Percentiles rank a stretch among this genome's conserved stretches.
Evolutionary conservation across 2,797 vertebrate species (phyloP).

Genomic region (Dendrocincla tyrannina): DNA sequence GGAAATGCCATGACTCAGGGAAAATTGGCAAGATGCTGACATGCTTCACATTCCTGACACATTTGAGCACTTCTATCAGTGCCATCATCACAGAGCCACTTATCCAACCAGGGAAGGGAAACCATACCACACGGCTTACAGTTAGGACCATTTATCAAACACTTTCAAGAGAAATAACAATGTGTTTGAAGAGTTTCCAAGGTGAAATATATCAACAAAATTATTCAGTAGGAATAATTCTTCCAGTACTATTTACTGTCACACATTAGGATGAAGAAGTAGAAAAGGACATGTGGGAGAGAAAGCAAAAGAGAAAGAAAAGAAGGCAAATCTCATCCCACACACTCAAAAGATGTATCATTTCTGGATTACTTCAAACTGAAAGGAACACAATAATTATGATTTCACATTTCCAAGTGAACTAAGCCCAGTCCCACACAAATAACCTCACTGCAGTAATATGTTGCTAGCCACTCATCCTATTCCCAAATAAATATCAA

Average conservation of each 20-base stretch:
- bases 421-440: background rate
- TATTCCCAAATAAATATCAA: background rate
- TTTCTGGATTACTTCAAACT: constrained; percentile 21
- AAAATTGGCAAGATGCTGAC: background rate
- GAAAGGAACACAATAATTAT: constrained; percentile 41
- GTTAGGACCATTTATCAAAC: background rate
- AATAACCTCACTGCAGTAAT: constrained; percentile 3
- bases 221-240: constrained; percentile 4
- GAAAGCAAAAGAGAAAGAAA: background rate
- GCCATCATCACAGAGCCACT: background rate
- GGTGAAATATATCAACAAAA: constrained; percentile 10
- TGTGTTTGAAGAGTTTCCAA: background rate
- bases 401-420: constrained; percentile 25
- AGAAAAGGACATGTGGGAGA: background rate
- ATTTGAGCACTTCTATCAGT: background rate
- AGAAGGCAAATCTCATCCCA: constrained; percentile 16
- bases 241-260: background rate
- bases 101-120: background rate
- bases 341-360: background rate
- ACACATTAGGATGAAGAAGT: background rate
- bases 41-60: constrained; percentile 1
- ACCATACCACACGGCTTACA: background rate
- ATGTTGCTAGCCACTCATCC: background rate
- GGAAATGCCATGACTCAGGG: background rate
- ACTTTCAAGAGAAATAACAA: background rate